Evolutionary conservation across 2,888 invertebrate species (phyloP).

Genomic region (Macaria notata): DNA sequence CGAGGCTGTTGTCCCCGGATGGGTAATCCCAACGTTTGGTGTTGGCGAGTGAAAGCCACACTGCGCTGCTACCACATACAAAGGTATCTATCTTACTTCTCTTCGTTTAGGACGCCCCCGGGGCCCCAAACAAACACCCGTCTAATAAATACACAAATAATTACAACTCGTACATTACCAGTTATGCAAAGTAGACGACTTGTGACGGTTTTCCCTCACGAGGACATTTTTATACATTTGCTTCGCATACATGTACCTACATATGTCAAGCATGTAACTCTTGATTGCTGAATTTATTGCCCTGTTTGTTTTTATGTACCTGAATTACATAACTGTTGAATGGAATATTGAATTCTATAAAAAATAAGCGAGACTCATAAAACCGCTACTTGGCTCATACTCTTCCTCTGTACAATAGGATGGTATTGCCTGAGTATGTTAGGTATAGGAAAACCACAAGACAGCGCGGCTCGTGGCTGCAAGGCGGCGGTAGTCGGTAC

Average conservation of each 20-base stretch:
- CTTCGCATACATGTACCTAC: slow-evolving; percentile 1
- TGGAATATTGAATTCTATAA: neutral
- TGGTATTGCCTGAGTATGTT: neutral
- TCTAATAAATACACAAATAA: slow-evolving; percentile 9
- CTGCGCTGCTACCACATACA: neutral
- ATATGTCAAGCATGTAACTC: neutral
- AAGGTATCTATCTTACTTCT: too few species aligned
- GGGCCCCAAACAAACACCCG: too few species aligned
- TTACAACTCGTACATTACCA: slow-evolving; percentile 38
- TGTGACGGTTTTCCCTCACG: slow-evolving; percentile 39
- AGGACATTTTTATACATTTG: slow-evolving; percentile 17
- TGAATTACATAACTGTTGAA: slow-evolving; percentile 4
- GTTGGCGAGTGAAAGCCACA: slow-evolving; percentile 58
- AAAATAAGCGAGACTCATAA: too few species aligned
- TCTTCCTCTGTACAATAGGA: neutral
- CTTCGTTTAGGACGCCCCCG: too few species aligned
- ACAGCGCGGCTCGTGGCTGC: too few species aligned
- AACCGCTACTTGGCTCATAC: too few species aligned
- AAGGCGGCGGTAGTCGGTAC: too few species aligned
- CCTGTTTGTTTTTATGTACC: slow-evolving; percentile 1
- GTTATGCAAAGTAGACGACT: slow-evolving; percentile 37
- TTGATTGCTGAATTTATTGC: slow-evolving; percentile 2
- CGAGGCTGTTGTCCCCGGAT: slow-evolving; percentile 41
- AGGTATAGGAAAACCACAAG: slow-evolving; percentile 40
- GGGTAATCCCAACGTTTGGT: slow-evolving; percentile 62